Evolutionary conservation across 2,797 vertebrate species (phyloP), one percentile per base, ranked within the genome.

Genomic region (Darevskia nairensis): DNA sequence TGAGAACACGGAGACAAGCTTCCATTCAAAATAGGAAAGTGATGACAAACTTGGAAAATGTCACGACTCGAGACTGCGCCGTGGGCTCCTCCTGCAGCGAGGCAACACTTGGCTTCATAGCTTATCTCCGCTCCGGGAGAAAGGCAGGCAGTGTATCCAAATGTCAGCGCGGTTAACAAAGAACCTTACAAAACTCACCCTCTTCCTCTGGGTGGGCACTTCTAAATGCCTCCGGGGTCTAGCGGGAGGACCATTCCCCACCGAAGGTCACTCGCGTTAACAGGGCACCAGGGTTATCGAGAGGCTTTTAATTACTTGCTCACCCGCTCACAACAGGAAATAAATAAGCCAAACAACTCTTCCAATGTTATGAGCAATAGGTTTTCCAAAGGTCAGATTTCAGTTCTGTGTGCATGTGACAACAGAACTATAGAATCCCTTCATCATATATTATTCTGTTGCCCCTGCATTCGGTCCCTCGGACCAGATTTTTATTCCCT

Each of bases 31-130:
- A 95, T 94, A 64, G 91, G 71, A 3, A 95, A 91, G 94, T 90
- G 95, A 95, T 94, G 95, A 96, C 94, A 96, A 93, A 92, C 75
- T 59, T 32, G 82, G 50, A 94, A 86, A 95, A 95, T 94, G 94
- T 93, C 91, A 94, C 0, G 7, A 41, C 91, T 89, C 39, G 13
- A 75, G 80, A 69, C 44, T 86, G 27, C 91, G 84, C 78, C 1
- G 39, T 66, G 89, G 84, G 5, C 74, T 74, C 91, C 74, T 8
- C 61, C 79, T 19, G 79, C 78, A 32, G 35, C 77, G 8, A 78
- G 1, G n/a, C 84, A 89, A 90, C 91, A 92, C 94, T 81, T 85
- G 86, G 90, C 93, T 95, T 92, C 91, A 82, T 41, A 89, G 88
- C 83, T 96, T 95, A 94, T 95, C 95, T 94, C 75, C 27, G 74